Evolutionary conservation across 2,113 vertebrate genomes (phyloP).

Genomic region (Phylloscopus whistleri): DNA sequence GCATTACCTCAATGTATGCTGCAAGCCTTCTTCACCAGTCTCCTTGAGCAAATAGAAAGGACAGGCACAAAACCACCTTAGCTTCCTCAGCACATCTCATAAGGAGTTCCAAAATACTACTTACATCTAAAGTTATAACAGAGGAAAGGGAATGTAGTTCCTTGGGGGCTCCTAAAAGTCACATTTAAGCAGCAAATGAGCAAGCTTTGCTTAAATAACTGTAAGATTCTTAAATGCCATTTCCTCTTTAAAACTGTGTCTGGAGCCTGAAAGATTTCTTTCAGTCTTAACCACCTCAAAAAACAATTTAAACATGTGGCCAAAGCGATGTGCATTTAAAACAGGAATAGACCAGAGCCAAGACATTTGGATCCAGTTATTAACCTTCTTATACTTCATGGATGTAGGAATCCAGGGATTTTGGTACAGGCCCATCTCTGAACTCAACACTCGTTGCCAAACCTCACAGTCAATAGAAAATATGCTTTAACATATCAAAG

Average conservation of each 20-base stretch:
- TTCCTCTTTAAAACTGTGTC: constrained; percentile 37
- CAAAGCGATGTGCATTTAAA: constrained; percentile 11
- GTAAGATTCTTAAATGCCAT: constrained; percentile 19
- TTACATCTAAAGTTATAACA: constrained; percentile 15
- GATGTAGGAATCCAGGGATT: background rate
- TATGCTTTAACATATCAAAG: constrained; percentile 31
- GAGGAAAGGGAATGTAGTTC: constrained; percentile 7
- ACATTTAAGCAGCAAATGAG: constrained; percentile 63
- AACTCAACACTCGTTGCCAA: constrained; percentile 14
- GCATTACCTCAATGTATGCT: background rate
- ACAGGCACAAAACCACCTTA: background rate
- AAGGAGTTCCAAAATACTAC: background rate
- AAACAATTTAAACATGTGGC: background rate
- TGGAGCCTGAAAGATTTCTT: constrained; percentile 28
- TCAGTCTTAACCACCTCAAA: constrained; percentile 17
- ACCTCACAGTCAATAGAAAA: constrained; percentile 48
- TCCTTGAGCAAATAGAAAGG: background rate
- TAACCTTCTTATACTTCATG: constrained; percentile 7
- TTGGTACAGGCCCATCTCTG: constrained; percentile 11
- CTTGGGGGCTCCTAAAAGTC: constrained; percentile 41
- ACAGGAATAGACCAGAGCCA: background rate
- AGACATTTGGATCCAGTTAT: constrained; percentile 22
- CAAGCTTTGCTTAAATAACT: constrained; percentile 28
- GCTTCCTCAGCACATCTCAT: background rate
- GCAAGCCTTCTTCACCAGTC: background rate